Base-by-base conservation (phyloP, 2,797 vertebrate species). In the Smutsia temminckii region DNA sequence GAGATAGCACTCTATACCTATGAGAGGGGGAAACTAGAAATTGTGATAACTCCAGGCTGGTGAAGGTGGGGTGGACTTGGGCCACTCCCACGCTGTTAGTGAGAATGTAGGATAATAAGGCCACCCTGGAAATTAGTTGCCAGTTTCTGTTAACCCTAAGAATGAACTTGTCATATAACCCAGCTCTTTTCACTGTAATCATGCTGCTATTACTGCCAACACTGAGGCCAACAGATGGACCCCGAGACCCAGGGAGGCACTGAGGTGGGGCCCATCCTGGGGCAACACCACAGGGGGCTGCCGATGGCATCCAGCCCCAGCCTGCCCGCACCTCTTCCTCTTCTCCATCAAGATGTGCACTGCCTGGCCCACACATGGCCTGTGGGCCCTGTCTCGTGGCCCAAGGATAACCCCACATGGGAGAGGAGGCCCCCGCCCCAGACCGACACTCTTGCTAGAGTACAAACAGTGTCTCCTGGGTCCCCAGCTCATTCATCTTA, bases 381-480 rank as follows among this genome's bases (percentile, higher is more conserved):
- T 3, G 2, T 29, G 59, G 68, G 53, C 37, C 20, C 34, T n/a
- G 20, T 51, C 34, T 29, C 9, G 2, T 18, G 10, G 27, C 37
- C 37, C 17, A 29, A 25, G 32, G 13, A 55, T 17, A 32, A 57
- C 57, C 34, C 68, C 69, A n/a, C 0, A 0, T 2, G 13, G 63
- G 40, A 69, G 27, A 61, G 34, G 27, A 25, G 57, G 51, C 34
- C 59, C 53, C 53, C 20, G 0, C 11, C 49, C 71, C 0, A 0
- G 59, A n/a, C 46, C 55, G 7, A 23, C 5, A 3, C 27, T 11
- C 46, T 40, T 27, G 55, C 55, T 12, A 2, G 63, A 27, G 18
- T 5, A 1, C 12, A 64, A 16, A 20, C 63, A 2, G 2, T 2
- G 17, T 16, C 6, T 20, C 42, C 63, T 4, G 7, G 2, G 4